phyloP scores from a whole-genome alignment of 92 coral and sea anemone genomes.

The Virgularia gustaviana region DNA sequence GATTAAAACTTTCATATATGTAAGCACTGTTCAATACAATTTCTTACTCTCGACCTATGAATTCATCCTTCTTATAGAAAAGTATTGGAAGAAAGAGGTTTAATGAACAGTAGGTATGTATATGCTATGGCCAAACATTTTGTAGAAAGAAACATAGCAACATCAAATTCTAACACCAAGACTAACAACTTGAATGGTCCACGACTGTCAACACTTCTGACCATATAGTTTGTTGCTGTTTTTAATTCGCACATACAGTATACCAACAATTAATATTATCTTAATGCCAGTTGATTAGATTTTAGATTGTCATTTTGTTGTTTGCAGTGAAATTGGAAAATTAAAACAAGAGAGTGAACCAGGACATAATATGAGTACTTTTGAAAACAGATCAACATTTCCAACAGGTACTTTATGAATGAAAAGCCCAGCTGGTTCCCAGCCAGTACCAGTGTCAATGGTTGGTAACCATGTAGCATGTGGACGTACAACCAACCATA shows the following conservation, averaged over 20 bases:
- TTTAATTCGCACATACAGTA: too few relatives aligned
- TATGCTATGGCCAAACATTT: too few relatives aligned
- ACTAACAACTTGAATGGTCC: too few relatives aligned
- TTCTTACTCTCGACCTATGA: too few relatives aligned
- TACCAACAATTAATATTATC: too few relatives aligned
- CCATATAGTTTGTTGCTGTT: background rate
- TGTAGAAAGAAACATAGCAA: too few relatives aligned
- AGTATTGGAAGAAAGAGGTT: constrained; percentile 85
- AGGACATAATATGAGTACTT: constrained; percentile 23
- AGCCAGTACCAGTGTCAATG: background rate
- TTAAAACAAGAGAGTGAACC: background rate
- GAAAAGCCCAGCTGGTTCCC: background rate
- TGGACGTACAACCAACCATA: too few relatives aligned
- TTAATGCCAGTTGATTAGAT: background rate
- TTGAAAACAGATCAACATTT: constrained; percentile 32
- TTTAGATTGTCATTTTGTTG: background rate
- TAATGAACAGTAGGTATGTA: constrained; percentile 72
- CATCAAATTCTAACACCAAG: too few relatives aligned
- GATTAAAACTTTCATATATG: too few relatives aligned
- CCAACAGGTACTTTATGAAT: background rate
- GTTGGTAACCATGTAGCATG: too few relatives aligned
- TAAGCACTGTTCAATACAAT: too few relatives aligned
- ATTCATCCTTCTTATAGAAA: constrained; percentile 56
- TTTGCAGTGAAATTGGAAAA: constrained; percentile 20
- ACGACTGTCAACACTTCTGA: background rate